Evolutionary conservation across 2,797 vertebrate genomes (phyloP).

Genomic region (Bothrops alternatus): DNA sequence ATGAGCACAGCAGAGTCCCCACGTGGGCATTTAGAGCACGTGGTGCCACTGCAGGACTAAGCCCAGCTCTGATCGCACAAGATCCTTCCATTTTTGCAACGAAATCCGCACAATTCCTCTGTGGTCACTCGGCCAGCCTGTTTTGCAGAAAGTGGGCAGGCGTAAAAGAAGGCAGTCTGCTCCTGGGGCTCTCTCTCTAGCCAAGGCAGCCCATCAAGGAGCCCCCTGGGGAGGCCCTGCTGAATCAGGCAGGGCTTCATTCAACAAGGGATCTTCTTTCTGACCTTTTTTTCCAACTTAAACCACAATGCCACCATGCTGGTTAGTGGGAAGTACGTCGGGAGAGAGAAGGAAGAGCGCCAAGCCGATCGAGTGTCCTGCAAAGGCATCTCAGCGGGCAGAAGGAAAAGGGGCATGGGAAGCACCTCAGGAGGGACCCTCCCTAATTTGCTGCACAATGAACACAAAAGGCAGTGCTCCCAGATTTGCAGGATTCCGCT

Average conservation of each 20-base stretch:
- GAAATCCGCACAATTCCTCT: neutral
- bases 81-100: neutral
- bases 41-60: neutral
- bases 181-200: neutral
- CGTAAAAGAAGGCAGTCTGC: neutral
- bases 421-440: neutral
- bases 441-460: neutral
- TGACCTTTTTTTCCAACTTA: neutral
- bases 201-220: neutral
- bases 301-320: neutral
- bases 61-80: neutral
- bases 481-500: neutral
- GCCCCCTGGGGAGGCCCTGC: neutral
- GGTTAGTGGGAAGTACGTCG: neutral
- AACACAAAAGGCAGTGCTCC: neutral
- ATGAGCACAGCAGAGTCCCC: neutral
- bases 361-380: neutral
- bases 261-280: neutral
- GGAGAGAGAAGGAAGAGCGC: rapidly evolving
- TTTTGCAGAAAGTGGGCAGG: neutral
- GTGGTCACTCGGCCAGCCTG: neutral
- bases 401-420: neutral
- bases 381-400: neutral
- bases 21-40: neutral
- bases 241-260: neutral